These are phyloP conservation scores for Drosophila mayri DNA, from an alignment of 1,140 invertebrate genomes.

Conservation along the genomic window DNA sequence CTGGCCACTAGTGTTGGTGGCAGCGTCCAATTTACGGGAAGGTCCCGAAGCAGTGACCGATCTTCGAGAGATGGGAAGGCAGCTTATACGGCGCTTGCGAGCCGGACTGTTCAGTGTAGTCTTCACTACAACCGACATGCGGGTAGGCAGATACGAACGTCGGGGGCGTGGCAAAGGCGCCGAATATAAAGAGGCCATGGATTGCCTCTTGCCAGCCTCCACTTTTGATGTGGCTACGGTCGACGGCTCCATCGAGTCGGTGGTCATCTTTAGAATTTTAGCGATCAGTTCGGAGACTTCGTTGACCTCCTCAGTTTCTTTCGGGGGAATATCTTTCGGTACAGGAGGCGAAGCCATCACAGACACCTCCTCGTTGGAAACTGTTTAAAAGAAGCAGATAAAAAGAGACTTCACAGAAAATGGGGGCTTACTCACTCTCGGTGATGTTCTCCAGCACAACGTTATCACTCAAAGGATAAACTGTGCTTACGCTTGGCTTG, in stretches of 20 bases:
- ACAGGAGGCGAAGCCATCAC: constrained; percentile 11
- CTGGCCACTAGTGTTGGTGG: constrained; percentile 3
- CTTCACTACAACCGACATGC: constrained; percentile 80
- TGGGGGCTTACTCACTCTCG: constrained; percentile 41
- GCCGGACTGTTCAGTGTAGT: constrained; percentile 79
- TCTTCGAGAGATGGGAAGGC: constrained; percentile 33
- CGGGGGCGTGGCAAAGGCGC: constrained; percentile 35
- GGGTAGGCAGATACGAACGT: constrained; percentile 65
- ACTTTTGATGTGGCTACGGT: constrained; percentile 1
- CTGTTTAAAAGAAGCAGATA: constrained; percentile 19
- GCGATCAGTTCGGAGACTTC: constrained; percentile 65
- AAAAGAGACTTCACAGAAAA: not conserved
- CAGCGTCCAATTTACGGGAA: constrained; percentile 1
- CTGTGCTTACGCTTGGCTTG: constrained; percentile 37
- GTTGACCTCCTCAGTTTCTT: constrained; percentile 43
- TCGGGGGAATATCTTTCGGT: not conserved
- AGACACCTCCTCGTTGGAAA: constrained; percentile 59
- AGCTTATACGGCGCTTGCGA: constrained; percentile 63
- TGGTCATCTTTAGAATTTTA: constrained; percentile 64
- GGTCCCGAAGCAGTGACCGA: not conserved
- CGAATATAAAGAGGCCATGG: constrained; percentile 7
- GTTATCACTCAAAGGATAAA: constrained; percentile 65
- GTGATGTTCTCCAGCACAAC: constrained; percentile 67
- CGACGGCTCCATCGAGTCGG: constrained; percentile 26
- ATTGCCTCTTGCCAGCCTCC: constrained; percentile 23